phyloP scores from a whole-genome alignment of 1,140 invertebrate species.

The Manduca sexta region DNA sequence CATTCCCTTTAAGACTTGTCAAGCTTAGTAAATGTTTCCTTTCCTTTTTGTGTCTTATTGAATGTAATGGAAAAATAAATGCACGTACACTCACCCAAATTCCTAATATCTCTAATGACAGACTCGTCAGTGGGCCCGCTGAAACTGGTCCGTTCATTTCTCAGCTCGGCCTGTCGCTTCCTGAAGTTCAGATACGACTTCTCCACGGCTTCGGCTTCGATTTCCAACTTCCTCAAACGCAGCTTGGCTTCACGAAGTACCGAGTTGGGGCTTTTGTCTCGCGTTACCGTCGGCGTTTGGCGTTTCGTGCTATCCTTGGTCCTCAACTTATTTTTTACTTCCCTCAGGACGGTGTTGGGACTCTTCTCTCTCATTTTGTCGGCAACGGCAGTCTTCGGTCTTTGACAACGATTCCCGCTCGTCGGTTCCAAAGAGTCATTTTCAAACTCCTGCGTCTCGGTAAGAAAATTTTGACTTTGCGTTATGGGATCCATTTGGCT shows the following conservation, averaged over 20 bases:
- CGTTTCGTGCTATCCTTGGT: conserved; percentile 1
- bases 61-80: too few relatives aligned
- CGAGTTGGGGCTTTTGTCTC: conserved; percentile 38
- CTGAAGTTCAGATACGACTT: conserved; percentile 48
- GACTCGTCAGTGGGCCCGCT: background rate
- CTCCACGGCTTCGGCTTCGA: conserved; percentile 57
- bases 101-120: background rate
- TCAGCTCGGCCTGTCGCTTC: conserved; percentile 21
- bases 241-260: conserved; percentile 48
- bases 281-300: background rate
- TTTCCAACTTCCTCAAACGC: conserved; percentile 50
- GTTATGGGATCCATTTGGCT: too few relatives aligned
- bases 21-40: too few relatives aligned
- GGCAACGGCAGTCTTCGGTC: background rate
- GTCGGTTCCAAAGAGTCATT: too few relatives aligned
- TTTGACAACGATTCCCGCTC: too few relatives aligned
- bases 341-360: conserved; percentile 32
- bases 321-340: conserved; percentile 28
- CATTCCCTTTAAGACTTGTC: too few relatives aligned
- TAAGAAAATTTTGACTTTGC: too few relatives aligned
- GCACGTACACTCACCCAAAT: background rate
- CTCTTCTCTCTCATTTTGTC: conserved; percentile 27
- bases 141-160: conserved; percentile 11
- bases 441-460: too few relatives aligned
- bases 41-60: too few relatives aligned